phyloP scores from a whole-genome alignment of 2,797 vertebrate genomes.

The Siniperca undulata region DNA sequence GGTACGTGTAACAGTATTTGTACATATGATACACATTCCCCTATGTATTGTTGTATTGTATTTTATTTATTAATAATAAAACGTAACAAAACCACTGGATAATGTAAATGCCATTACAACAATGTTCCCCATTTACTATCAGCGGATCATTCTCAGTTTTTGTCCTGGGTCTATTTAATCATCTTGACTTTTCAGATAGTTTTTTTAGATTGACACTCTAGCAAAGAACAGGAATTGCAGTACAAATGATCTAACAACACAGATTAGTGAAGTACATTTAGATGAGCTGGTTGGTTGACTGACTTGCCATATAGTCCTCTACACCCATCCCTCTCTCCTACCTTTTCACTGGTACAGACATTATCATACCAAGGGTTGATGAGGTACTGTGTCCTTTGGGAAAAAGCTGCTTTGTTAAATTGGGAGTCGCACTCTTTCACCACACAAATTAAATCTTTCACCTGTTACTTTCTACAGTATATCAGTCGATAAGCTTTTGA shows the following conservation, averaged over 20 bases:
- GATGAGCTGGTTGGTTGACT: slow-evolving; percentile 11
- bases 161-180: neutral
- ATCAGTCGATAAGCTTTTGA: slow-evolving; percentile 48
- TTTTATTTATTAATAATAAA: neutral
- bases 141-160: neutral
- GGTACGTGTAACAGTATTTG: neutral
- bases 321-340: neutral
- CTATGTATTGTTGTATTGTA: neutral
- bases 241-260: neutral
- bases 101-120: neutral
- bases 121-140: neutral
- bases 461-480: slow-evolving; percentile 34
- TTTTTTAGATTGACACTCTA: neutral
- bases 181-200: neutral
- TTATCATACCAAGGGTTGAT: neutral
- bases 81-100: neutral
- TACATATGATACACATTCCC: neutral
- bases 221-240: neutral
- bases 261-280: slow-evolving; percentile 11
- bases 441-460: slow-evolving; percentile 27
- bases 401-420: slow-evolving; percentile 27
- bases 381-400: neutral
- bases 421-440: slow-evolving; percentile 7
- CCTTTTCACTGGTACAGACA: neutral
- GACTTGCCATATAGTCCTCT: slow-evolving; percentile 1